phyloP scores from a whole-genome alignment of 2,888 invertebrate genomes.

The Pseudococcus viburni region DNA sequence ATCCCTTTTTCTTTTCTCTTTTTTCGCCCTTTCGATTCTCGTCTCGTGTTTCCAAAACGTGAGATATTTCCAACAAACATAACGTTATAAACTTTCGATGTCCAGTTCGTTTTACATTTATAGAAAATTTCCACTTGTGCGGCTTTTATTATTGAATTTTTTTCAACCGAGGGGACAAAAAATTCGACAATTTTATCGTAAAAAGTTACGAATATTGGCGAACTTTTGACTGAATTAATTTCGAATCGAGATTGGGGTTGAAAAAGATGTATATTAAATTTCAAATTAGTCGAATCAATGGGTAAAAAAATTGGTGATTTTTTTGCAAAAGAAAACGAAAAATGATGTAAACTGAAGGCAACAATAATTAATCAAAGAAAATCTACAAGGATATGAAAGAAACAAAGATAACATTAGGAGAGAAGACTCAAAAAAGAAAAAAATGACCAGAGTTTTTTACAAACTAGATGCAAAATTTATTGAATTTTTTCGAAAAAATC shows the following conservation, averaged over 20 bases:
- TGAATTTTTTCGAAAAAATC: no score
- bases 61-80: constrained; percentile 24
- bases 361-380: no score
- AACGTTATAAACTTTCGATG: background rate
- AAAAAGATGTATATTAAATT: background rate
- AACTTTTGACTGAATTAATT: background rate
- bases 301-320: no score
- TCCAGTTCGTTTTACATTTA: constrained; percentile 11
- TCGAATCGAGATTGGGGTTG: background rate
- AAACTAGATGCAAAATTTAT: no score
- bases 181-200: background rate
- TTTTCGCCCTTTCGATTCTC: background rate
- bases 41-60: constrained; percentile 1
- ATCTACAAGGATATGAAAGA: no score
- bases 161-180: background rate
- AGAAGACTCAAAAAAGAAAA: no score
- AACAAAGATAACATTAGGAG: no score
- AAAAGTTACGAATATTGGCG: background rate
- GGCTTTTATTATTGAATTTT: constrained; percentile 17
- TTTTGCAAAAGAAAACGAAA: no score
- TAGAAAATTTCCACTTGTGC: background rate
- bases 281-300: no score
- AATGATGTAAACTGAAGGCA: no score
- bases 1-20: background rate
- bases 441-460: no score